These are phyloP conservation scores for Sebastes itinus DNA, from an alignment of 2,797 vertebrate species.

Conservation along the genomic window DNA sequence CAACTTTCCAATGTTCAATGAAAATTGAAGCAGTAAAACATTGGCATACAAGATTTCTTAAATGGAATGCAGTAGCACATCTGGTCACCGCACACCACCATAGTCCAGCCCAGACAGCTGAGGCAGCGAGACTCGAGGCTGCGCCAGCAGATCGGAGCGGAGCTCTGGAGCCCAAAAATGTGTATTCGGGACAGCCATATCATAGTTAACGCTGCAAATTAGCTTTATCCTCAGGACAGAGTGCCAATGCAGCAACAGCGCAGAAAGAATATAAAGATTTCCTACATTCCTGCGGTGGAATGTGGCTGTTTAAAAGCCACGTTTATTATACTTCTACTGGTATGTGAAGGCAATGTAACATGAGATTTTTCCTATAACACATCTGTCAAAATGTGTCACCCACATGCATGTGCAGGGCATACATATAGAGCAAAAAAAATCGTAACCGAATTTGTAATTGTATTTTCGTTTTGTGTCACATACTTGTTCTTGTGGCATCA, in stretches of 20 bases:
- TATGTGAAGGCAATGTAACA: not conserved
- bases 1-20: too few species aligned
- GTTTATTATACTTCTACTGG: not conserved
- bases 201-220: conserved; percentile 2
- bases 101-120: too few species aligned
- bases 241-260: not conserved
- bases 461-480: not conserved
- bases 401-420: not conserved
- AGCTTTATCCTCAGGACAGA: not conserved
- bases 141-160: too few species aligned
- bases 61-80: fast-evolving
- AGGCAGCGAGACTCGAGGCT: too few species aligned
- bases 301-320: not conserved
- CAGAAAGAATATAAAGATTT: not conserved
- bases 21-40: too few species aligned
- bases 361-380: not conserved
- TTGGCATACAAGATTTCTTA: too few species aligned
- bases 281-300: not conserved
- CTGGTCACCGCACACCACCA: too few species aligned
- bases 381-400: conserved; percentile 8
- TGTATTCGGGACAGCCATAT: too few species aligned
- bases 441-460: not conserved
- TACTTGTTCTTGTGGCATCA: not conserved
- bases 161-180: too few species aligned
- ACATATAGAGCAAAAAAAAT: not conserved